Conservation (phyloP, 1,140 invertebrate species). For the Papilio machaon region DNA sequence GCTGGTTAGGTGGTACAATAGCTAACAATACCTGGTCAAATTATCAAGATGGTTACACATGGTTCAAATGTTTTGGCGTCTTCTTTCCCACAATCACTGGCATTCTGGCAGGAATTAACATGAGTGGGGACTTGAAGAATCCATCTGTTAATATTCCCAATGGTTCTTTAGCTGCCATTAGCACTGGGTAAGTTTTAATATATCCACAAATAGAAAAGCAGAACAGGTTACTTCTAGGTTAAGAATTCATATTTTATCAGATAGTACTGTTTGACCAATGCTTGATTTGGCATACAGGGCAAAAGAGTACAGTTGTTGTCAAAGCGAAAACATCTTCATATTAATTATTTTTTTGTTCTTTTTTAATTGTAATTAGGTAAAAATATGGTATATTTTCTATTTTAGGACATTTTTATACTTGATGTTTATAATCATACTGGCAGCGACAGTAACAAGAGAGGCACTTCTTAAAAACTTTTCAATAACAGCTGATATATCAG, state of each 20-base stretch:
- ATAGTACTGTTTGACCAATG: too few species aligned
- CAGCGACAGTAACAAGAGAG: constrained; percentile 90
- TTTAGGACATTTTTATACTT: constrained; percentile 94
- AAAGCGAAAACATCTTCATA: too few species aligned
- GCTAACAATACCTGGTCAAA: constrained; percentile 91
- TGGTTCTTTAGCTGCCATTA: constrained; percentile 95
- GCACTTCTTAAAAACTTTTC: constrained; percentile 92
- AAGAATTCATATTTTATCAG: too few species aligned
- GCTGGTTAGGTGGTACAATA: constrained; percentile 91
- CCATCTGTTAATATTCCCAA: constrained; percentile 96
- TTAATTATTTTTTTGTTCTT: too few species aligned
- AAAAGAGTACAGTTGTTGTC: too few species aligned
- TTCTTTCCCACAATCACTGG: constrained; percentile 97
- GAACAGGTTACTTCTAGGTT: too few species aligned
- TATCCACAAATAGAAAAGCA: background rate
- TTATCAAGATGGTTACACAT: constrained; percentile 90
- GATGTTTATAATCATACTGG: constrained; percentile 94
- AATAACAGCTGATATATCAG: constrained; percentile 94
- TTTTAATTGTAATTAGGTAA: background rate
- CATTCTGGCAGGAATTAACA: constrained; percentile 97
- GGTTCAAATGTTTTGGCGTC: constrained; percentile 97
- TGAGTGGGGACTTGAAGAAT: constrained; percentile 97
- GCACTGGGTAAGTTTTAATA: constrained; percentile 85
- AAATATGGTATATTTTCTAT: constrained; percentile 38
- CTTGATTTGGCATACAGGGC: background rate